Percentiles rank a stretch among this genome's conserved stretches.
Evolutionary conservation across 2,797 vertebrate species (phyloP).

Genomic region (Brotogeris chrysoptera): DNA sequence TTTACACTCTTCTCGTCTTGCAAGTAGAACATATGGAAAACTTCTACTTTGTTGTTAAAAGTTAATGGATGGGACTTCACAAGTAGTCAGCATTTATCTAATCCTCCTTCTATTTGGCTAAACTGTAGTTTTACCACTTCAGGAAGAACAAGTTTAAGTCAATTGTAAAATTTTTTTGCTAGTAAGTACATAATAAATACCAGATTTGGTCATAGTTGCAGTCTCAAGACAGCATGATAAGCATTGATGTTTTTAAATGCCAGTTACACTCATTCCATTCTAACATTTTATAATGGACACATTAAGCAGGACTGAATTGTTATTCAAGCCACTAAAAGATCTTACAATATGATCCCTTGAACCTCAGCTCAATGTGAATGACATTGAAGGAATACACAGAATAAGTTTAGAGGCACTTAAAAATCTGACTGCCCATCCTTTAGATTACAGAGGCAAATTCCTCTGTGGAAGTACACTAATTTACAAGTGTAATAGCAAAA

Average conservation of each 20-base stretch:
- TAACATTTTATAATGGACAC: not conserved
- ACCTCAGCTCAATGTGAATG: not conserved
- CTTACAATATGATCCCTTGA: not conserved
- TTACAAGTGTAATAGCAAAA: not conserved
- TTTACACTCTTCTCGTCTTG: not conserved
- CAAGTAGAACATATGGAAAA: conserved; percentile 18
- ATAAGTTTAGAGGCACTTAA: not conserved
- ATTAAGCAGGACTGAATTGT: not conserved
- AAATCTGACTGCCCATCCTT: not conserved
- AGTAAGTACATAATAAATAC: not conserved
- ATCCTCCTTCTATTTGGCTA: not conserved
- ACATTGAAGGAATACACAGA: not conserved
- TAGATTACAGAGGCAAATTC: not conserved
- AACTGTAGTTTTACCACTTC: not conserved
- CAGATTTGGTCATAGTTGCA: not conserved
- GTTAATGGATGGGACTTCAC: conserved; percentile 1
- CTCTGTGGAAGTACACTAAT: not conserved
- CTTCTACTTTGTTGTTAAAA: not conserved
- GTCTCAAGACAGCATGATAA: not conserved
- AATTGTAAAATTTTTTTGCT: not conserved
- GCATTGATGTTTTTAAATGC: not conserved
- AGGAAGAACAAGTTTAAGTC: not conserved
- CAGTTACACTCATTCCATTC: not conserved
- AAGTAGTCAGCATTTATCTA: conserved; percentile 2
- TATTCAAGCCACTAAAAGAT: not conserved